Evolutionary conservation across 2,113 vertebrate species (phyloP).

Genomic region (Motacilla tschutschensis): DNA sequence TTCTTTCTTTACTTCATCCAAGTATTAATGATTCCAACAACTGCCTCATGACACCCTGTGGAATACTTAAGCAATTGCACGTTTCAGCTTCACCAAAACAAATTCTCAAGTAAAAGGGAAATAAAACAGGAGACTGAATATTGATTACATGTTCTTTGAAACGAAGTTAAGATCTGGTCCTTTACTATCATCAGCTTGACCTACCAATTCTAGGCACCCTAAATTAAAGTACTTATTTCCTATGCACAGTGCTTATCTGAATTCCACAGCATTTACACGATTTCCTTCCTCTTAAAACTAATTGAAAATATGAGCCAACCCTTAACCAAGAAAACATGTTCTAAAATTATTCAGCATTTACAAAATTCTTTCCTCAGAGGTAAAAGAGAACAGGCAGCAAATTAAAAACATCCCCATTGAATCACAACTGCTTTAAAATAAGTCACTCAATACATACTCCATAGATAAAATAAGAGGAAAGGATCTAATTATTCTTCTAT

Average conservation of each 20-base stretch:
- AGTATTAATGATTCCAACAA: constrained; percentile 54
- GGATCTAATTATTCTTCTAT: constrained; percentile 16
- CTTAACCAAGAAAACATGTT: constrained; percentile 75
- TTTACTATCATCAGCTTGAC: constrained; percentile 53
- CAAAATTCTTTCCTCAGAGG: constrained; percentile 69
- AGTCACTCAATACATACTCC: constrained; percentile 5
- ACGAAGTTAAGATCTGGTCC: constrained; percentile 32
- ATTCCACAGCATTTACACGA: constrained; percentile 70
- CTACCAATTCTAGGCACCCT: constrained; percentile 38
- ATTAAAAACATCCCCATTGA: constrained; percentile 69
- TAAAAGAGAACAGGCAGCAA: constrained; percentile 67
- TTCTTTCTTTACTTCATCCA: constrained; percentile 20
- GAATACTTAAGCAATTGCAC: constrained; percentile 62
- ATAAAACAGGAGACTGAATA: constrained; percentile 33
- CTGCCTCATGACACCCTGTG: constrained; percentile 84
- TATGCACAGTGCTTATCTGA: constrained; percentile 59
- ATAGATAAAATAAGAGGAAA: constrained; percentile 42
- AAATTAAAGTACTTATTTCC: constrained; percentile 59
- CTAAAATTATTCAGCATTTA: constrained; percentile 71
- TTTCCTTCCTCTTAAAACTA: constrained; percentile 74
- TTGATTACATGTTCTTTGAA: constrained; percentile 40
- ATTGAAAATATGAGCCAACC: constrained; percentile 72
- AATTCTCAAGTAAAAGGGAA: constrained; percentile 3
- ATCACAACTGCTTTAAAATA: constrained; percentile 42
- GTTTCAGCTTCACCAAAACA: neutral